Evolutionary conservation across 2,113 vertebrate species (phyloP), one percentile per base, ranked within the genome.

Genomic region (Dipodomys ordii): DNA sequence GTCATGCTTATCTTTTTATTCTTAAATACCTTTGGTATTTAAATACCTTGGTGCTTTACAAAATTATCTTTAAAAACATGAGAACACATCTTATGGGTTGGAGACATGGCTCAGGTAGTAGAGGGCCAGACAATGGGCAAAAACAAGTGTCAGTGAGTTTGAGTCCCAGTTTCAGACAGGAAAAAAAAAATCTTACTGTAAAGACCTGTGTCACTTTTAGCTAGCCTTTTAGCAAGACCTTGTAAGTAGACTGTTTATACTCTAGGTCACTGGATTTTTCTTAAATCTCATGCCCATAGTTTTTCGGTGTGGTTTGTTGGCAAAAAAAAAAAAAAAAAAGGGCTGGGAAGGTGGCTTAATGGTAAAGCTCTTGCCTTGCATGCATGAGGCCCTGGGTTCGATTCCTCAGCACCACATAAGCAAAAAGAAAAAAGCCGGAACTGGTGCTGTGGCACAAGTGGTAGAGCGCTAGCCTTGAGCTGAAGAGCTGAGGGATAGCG

Each of bases 251-350:
- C 7, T 57, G 32, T 62, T 90, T 91, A 86, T 88, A 91, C 57
- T 83, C 22, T 86, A 88, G 62, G 67, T n/a, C 49, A 49, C 83
- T 94, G 49, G 88, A 22, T 90, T 86, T 64, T 87, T 73, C 73
- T 93, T 88, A 39, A 92, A 78, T 93, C 79, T 94, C 49, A 87
- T 30, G 87, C 73, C 28, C 30, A 64, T 53, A 87, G 91, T 90
- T 57, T 83, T 90, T 79, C 60, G 57, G 25, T 76, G 53, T 60
- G 62, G 72, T 80, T 80, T 80, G 64, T 30, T 94, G 35, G 30
- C 39, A 84, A 68, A 49, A 68, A 81, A 80, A 86, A 49, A 68
- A 81, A 80, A 86, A 92, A 87, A 32, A 71, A 39, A 39, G 39
- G 39, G 39, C 5, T 6, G 39, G 39, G 39, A 39, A 39, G 39